Base-by-base conservation (phyloP, 1,140 invertebrate species). In the Tyrophagus putrescentiae region DNA sequence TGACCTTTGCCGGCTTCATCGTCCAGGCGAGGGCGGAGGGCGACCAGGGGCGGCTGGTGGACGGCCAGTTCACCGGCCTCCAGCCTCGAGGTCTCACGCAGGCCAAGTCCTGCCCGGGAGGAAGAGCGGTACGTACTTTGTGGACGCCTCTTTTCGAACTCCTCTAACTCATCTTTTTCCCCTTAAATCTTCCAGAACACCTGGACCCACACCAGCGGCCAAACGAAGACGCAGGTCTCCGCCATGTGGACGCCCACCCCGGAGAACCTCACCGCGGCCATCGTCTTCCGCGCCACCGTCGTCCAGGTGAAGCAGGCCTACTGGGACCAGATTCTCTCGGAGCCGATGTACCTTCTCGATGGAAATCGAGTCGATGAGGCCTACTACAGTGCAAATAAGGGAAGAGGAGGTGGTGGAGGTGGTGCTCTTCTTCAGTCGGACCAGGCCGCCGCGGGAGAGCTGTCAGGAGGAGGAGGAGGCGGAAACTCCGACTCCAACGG, bases 1-100 rank as follows among this genome's bases (percentile, higher is more conserved):
- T 39, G 21, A 34, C 56, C 16, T 57, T 57, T 41, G 56, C 56
- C 18, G 56, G 56, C 3, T 57, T 57, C 25, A 57, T 57, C 28
- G 36, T 57, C 16, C 56, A 57, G 32, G 56, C 56, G 2, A n/a
- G 54, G 6, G 56, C 39, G 18, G 56, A 16, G 9, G 36, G 28
- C 13, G 18, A 45, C 23, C 4, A 23, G n/a, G 13, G 44, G 13
- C 39, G 6, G 3, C 39, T 57, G 6, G 34, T 54, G 28, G 56
- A 57, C 28, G 56, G 56, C 2, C 11, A 34, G 42, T 57, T 57
- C 18, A 7, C 9, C 13, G 23, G 36, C 7, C 29, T 25, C 13
- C 13, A 39, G 13, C 13, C 13, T 13, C 36, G 13, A 21, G 16
- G 44, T 2, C 18, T 21, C 9, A 39, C 56, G 29, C 13, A 54